Evolutionary conservation across 2,888 invertebrate genomes (phyloP).

Genomic region (Atrina japonica): DNA sequence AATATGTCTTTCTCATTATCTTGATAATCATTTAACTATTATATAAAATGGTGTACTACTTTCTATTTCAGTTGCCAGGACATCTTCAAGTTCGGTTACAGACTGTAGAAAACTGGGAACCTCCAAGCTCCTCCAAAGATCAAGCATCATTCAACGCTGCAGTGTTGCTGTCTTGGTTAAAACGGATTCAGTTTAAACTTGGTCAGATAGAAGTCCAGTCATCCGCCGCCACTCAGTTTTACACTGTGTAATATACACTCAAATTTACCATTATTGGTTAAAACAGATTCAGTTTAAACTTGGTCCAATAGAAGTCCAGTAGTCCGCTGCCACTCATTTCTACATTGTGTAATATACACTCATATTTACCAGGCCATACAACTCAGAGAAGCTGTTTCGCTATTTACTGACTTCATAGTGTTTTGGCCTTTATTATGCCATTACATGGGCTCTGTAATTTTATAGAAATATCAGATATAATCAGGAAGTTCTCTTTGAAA

Average conservation of each 20-base stretch:
- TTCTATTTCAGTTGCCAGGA: slow-evolving; percentile 87
- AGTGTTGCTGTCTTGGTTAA: slow-evolving; percentile 88
- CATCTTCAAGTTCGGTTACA: slow-evolving; percentile 93
- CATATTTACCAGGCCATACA: no score
- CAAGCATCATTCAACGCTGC: slow-evolving; percentile 79
- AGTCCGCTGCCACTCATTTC: slow-evolving; percentile 94
- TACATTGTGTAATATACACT: slow-evolving; percentile 83
- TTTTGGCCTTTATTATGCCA: no score
- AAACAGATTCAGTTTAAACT: slow-evolving; percentile 98
- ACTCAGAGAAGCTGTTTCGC: no score
- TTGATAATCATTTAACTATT: no score
- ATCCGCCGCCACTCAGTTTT: slow-evolving; percentile 94
- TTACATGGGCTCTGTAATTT: no score
- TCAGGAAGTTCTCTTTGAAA: no score
- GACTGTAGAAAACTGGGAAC: slow-evolving; percentile 92
- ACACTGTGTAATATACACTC: no score
- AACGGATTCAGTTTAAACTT: slow-evolving; percentile 97
- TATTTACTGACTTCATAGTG: no score
- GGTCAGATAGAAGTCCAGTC: slow-evolving; percentile 97
- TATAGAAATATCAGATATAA: no score
- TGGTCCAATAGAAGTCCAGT: slow-evolving; percentile 97
- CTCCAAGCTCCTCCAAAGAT: slow-evolving; percentile 81
- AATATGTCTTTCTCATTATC: no score
- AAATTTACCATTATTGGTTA: no score
- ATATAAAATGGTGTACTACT: no score